Evolutionary conservation across 2,113 vertebrate genomes (phyloP).

Genomic region (Colossoma macropomum): DNA sequence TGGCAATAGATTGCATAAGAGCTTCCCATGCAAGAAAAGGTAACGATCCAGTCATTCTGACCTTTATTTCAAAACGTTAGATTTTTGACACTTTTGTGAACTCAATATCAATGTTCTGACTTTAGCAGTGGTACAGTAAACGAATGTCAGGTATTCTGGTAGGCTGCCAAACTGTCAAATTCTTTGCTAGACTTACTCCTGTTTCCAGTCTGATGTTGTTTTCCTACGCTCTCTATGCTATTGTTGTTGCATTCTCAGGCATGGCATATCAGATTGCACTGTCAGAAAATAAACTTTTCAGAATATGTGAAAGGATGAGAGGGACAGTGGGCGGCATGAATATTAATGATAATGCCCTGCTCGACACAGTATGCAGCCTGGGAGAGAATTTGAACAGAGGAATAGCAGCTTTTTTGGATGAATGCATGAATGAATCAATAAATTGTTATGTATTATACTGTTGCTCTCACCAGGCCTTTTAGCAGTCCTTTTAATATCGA

Average conservation of each 20-base stretch:
- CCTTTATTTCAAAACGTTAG: too few species aligned
- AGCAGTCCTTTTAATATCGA: background rate
- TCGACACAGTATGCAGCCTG: background rate
- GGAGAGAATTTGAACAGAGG: background rate
- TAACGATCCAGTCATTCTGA: too few species aligned
- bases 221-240: background rate
- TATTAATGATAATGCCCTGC: background rate
- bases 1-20: background rate
- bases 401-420: background rate
- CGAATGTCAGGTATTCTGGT: background rate
- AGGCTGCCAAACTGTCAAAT: background rate
- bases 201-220: background rate
- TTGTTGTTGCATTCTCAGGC: background rate
- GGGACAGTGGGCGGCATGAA: background rate
- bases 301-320: background rate
- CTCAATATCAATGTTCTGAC: too few species aligned
- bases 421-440: background rate
- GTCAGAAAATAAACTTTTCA: background rate
- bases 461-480: background rate
- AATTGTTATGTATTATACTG: background rate
- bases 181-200: background rate
- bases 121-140: too few species aligned
- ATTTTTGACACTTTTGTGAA: too few species aligned
- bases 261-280: too few species aligned
- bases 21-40: background rate